Percentiles rank a stretch among this genome's conserved stretches.
Evolutionary conservation across 2,888 invertebrate species (phyloP).

Genomic region (Lagria hirta): DNA sequence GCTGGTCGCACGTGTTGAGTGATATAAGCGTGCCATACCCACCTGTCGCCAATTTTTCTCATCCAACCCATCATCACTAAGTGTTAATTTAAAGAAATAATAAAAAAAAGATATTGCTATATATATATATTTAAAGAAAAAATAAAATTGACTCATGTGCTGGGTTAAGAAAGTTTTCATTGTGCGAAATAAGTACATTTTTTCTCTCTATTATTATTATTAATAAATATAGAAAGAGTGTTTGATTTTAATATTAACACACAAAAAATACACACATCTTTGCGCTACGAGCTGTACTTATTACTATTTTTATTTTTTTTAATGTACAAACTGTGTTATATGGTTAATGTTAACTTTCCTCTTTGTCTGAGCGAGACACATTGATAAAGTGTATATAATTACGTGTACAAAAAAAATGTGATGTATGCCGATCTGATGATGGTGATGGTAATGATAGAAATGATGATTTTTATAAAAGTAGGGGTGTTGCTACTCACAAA

Average conservation of each 20-base stretch:
- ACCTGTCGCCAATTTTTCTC: constrained; percentile 46
- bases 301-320: no score
- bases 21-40: constrained; percentile 55
- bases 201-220: constrained; percentile 43
- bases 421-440: constrained; percentile 1
- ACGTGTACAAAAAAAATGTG: constrained; percentile 44
- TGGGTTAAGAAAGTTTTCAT: constrained; percentile 33
- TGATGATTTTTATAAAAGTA: no score
- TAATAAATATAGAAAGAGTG: constrained; percentile 31
- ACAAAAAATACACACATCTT: constrained; percentile 57
- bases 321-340: constrained; percentile 70
- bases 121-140: constrained; percentile 37
- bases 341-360: constrained; percentile 46
- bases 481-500: constrained; percentile 1
- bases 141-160: constrained; percentile 23
- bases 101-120: constrained; percentile 47
- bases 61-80: constrained; percentile 35
- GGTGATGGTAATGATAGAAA: no score
- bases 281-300: constrained; percentile 72
- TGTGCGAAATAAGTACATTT: constrained; percentile 46
- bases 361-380: constrained; percentile 42
- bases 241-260: constrained; percentile 43
- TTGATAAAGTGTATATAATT: constrained; percentile 28
- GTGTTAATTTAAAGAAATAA: constrained; percentile 43
- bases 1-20: constrained; percentile 51